Percentiles rank a stretch among this genome's conserved stretches.
phyloP scores from a whole-genome alignment of 2,888 invertebrate species.

The Callinectes sapidus region DNA sequence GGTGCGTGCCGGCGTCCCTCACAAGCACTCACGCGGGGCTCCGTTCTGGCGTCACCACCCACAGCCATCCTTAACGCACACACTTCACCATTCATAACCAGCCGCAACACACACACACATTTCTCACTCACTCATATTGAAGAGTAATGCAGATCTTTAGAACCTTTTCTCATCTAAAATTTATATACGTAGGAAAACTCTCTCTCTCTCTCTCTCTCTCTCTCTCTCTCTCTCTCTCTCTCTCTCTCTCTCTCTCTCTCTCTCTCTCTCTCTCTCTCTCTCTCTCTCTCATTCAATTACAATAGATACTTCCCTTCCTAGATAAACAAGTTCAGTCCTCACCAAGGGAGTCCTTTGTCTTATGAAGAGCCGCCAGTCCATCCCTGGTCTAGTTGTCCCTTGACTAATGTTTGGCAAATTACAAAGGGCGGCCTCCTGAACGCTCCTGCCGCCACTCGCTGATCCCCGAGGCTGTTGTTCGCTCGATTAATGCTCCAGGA shows the following conservation, averaged over 20 bases:
- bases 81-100: too few species aligned
- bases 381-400: not conserved
- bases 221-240: conserved; percentile 13
- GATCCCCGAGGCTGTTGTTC: not conserved
- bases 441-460: not conserved
- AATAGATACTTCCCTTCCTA: not conserved
- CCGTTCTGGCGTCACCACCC: too few species aligned
- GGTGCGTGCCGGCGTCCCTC: too few species aligned
- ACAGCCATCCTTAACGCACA: too few species aligned
- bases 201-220: conserved; percentile 14
- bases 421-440: not conserved
- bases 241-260: conserved; percentile 16
- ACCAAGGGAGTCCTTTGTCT: not conserved
- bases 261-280: conserved; percentile 25
- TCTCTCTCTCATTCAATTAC: conserved; percentile 15
- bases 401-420: not conserved
- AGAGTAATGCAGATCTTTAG: too few species aligned
- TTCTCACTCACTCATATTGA: too few species aligned
- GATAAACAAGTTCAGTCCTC: not conserved
- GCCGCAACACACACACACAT: too few species aligned
- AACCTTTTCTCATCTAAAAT: too few species aligned
- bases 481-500: not conserved
- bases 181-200: not conserved
- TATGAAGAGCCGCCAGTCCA: not conserved
- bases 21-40: too few species aligned